Percentiles rank a stretch among this genome's conserved stretches.
phyloP scores from a whole-genome alignment of 2,797 vertebrate genomes.

The Danio jaintianensis region DNA sequence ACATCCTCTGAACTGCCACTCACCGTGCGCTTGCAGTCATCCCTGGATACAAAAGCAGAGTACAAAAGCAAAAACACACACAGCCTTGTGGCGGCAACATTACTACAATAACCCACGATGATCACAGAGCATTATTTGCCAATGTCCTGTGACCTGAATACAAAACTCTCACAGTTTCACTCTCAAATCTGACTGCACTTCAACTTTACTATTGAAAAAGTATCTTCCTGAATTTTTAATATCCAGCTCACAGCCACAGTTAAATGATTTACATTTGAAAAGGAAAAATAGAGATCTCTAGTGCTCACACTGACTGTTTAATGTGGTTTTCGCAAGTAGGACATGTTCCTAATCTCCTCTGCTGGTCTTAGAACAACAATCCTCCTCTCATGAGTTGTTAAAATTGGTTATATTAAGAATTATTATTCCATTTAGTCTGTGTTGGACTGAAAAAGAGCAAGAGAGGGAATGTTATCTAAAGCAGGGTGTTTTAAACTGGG shows the following conservation, averaged over 20 bases:
- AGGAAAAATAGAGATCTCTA: conserved; percentile 15
- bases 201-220: conserved; percentile 25
- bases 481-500: neutral
- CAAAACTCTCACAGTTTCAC: conserved; percentile 7
- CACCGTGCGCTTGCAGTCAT: conserved; percentile 25
- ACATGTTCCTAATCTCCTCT: conserved; percentile 4
- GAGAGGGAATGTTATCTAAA: neutral
- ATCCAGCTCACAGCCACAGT: neutral
- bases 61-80: conserved; percentile 12
- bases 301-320: neutral
- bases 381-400: neutral
- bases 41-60: conserved; percentile 16
- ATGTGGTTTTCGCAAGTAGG: neutral
- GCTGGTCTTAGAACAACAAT: neutral
- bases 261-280: conserved; percentile 40
- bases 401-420: neutral
- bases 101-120: conserved; percentile 13
- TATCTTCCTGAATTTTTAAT: conserved; percentile 29
- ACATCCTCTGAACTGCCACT: conserved; percentile 10
- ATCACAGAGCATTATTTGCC: conserved; percentile 19
- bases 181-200: conserved; percentile 1
- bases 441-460: neutral
- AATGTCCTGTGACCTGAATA: conserved; percentile 20
- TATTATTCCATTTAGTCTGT: neutral
- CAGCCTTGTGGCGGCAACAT: conserved; percentile 9